Percentiles rank a stretch among this genome's conserved stretches.
phyloP scores from a whole-genome alignment of 2,113 vertebrate species.

The Uropsilus gracilis region DNA sequence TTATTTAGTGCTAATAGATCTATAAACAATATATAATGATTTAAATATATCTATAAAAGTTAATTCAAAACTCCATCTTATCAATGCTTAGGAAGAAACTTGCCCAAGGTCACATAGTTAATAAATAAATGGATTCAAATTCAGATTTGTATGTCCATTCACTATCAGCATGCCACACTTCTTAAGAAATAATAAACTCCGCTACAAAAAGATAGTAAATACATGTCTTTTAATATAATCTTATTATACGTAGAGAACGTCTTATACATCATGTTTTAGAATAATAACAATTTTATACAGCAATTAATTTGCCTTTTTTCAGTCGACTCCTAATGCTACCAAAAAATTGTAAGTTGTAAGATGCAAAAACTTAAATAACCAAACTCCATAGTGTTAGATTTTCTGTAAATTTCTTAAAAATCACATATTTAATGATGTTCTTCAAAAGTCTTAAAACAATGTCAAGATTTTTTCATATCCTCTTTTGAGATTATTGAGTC shows the following conservation, averaged over 20 bases:
- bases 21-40: not conserved
- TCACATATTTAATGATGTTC: not conserved
- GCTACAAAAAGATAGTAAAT: not conserved
- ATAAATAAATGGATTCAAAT: constrained; percentile 19
- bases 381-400: not conserved
- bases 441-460: not conserved
- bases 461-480: constrained; percentile 5
- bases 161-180: not conserved
- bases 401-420: constrained; percentile 6
- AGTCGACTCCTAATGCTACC: not conserved
- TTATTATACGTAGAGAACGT: not conserved
- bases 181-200: constrained; percentile 26
- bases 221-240: not conserved
- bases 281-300: not conserved
- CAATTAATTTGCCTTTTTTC: not conserved
- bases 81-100: not conserved
- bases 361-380: not conserved
- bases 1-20: not conserved
- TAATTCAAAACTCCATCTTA: not conserved
- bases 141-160: constrained; percentile 14
- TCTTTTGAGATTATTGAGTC: not conserved
- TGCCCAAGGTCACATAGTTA: not conserved
- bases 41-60: not conserved
- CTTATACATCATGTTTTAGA: not conserved
- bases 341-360: not conserved